Evolutionary conservation across 1,140 invertebrate species (phyloP), one percentile per base, ranked within the genome.

Genomic region (Centruroides vittatus): DNA sequence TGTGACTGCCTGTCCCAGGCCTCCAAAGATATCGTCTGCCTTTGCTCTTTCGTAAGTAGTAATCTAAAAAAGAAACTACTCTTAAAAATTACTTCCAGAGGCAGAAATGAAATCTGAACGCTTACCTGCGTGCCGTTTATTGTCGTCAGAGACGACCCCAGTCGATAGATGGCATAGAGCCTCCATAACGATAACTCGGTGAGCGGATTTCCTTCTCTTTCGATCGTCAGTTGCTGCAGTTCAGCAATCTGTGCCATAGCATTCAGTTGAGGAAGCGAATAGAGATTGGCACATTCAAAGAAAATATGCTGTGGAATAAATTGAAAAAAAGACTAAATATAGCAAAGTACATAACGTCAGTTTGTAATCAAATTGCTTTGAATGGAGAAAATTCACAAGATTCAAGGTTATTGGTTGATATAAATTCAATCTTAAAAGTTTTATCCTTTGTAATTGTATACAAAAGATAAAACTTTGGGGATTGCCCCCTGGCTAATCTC

Each of bases 21-120:
- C 62, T 23, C 62, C 62, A 63, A 63, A 63, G 9, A 63, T 54
- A 52, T 63, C 62, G 57, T 63, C 62, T n/a, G 62, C 62, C 53
- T 58, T 60, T 4, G 50, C 55, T 49, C 62, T 60, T 57, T 63
- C 62, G 8, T 60, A 54, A 41, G 59, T 49, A 34, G 62, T 60
- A 3, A 63, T 58, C 62, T 63, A 23, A 1, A 51, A n/a, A 34
- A 52, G 34, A 50, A 46, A 23, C 11, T 9, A 23, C 0, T 1
- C 53, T 59, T 52, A 36, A 34, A 23, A 23, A 23, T 23, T 23
- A 2, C 23, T 23, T 23, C 23, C 23, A 23, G 23, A 23, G 23
- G 23, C 23, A 23, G 23, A 23, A 23, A 23, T 23, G 2, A 23
- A 23, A 23, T 23, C 23, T 2, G 36, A 52, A 34, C 8, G 52